Conservation (phyloP, 2,888 invertebrate genomes). For the Caenorhabditis zanzibari region DNA sequence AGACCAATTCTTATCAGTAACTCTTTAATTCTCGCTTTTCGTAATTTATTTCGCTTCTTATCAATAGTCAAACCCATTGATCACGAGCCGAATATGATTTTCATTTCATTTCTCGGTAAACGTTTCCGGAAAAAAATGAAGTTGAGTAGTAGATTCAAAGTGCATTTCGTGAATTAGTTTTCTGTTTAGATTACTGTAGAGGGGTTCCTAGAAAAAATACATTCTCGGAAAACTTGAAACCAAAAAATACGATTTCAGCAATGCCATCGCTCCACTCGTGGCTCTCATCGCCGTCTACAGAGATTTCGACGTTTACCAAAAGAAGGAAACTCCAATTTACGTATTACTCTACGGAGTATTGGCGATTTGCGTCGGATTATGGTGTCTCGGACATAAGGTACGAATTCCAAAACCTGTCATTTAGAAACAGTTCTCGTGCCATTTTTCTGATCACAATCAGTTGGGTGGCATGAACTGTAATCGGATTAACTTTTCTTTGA, state of each 20-base stretch:
- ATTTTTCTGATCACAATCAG: neutral
- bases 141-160: neutral
- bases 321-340: slow-evolving; percentile 91
- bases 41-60: slow-evolving; percentile 49
- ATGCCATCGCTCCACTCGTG: slow-evolving; percentile 97
- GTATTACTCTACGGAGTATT: slow-evolving; percentile 95
- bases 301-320: slow-evolving; percentile 89
- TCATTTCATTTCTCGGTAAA: slow-evolving; percentile 6
- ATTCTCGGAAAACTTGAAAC: too few species aligned
- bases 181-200: neutral
- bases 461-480: neutral
- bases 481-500: slow-evolving; percentile 14
- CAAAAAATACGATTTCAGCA: slow-evolving; percentile 85
- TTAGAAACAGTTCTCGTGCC: neutral
- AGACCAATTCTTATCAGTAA: slow-evolving; percentile 41
- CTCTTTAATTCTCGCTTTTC: slow-evolving; percentile 45
- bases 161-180: slow-evolving; percentile 16
- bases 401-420: neutral
- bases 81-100: slow-evolving; percentile 31
- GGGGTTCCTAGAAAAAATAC: neutral
- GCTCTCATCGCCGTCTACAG: slow-evolving; percentile 94
- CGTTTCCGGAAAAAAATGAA: slow-evolving; percentile 10
- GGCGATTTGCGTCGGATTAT: slow-evolving; percentile 95
- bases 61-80: slow-evolving; percentile 34
- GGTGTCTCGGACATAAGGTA: slow-evolving; percentile 91